Base-by-base conservation (phyloP, 2,888 invertebrate species). In the Sarcophaga rosellei region DNA sequence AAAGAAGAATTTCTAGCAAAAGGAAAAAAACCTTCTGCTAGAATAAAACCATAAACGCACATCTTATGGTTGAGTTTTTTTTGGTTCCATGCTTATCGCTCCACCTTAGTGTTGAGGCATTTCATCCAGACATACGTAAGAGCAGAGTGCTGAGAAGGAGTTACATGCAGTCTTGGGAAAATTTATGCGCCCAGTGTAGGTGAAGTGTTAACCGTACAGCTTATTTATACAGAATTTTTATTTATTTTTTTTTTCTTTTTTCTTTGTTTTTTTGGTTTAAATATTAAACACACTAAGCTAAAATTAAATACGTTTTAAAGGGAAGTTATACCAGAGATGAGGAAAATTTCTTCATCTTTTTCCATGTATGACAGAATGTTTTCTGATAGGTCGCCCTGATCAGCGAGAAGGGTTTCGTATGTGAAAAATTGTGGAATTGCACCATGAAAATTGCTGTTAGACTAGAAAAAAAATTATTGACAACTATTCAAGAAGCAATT, bases 191-290 rank as follows among this genome's bases (percentile, higher is more conserved):
- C 59, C 15, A 57, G 72, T 69, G 82, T 80, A 77, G 86, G 70
- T 88, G 80, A 81, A 84, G 86, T 82, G 78, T 80, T 74, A 81
- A 85, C 53, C 44, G 72, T 21, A 47, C 86, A 83, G 89, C 86
- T 90, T 90, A 90, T 91, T 90, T 90, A 89, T 89, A 35, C 35
- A 53, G 53, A 15, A 53, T 53, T 15, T 53, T 6, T 17, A 88
- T 88, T 83, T n/a, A n/a, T n/a, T n/a, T n/a, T n/a, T n/a, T n/a
- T n/a, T n/a, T n/a, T n/a, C n/a, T 57, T 20, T 8, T 47, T 77
- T 65, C 61, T 66, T 21, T 35, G 3, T n/a, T 45, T 59, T 62
- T 44, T 62, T 57, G 23, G 44, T 79, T 72, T 63, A 2, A 45
- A 68, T 23, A 70, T 63, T 10, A 75, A 68, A 12, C 20, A 20